phyloP scores from a whole-genome alignment of 2,888 invertebrate genomes.

The Hetaerina titia region DNA sequence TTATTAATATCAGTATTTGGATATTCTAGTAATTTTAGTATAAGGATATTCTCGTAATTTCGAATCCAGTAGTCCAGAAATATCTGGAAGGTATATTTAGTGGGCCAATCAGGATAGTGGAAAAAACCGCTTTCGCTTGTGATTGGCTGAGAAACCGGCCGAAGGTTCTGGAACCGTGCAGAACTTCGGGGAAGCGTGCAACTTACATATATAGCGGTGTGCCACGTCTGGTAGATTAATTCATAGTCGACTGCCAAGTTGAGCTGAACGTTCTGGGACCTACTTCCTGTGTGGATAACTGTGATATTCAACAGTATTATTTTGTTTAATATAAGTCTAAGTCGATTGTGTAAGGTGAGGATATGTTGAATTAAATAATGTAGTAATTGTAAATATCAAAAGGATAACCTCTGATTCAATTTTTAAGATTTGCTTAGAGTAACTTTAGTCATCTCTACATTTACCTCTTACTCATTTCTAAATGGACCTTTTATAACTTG shows the following conservation, averaged over 20 bases:
- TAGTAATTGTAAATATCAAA: too few species aligned
- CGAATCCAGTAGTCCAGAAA: slow-evolving; percentile 63
- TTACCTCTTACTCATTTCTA: too few species aligned
- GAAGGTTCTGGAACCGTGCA: slow-evolving; percentile 50
- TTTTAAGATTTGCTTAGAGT: too few species aligned
- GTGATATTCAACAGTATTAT: background rate
- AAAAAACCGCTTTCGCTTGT: background rate
- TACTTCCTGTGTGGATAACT: background rate
- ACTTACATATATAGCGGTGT: slow-evolving; percentile 33
- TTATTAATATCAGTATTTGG: background rate
- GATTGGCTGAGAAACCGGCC: slow-evolving; percentile 45
- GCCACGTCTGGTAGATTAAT: background rate
- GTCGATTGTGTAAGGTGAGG: background rate
- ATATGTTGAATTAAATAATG: background rate
- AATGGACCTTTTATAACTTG: too few species aligned
- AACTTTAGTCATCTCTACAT: too few species aligned
- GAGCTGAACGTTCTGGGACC: background rate
- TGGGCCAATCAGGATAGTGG: slow-evolving; percentile 37
- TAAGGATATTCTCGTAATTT: background rate
- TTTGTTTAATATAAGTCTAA: background rate
- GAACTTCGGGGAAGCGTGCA: slow-evolving; percentile 40
- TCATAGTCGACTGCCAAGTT: background rate
- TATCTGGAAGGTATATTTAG: slow-evolving; percentile 59
- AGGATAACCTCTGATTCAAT: too few species aligned
- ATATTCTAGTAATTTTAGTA: background rate